Evolutionary conservation across 2,113 vertebrate species (phyloP).

Genomic region (Acrocephalus kingi): DNA sequence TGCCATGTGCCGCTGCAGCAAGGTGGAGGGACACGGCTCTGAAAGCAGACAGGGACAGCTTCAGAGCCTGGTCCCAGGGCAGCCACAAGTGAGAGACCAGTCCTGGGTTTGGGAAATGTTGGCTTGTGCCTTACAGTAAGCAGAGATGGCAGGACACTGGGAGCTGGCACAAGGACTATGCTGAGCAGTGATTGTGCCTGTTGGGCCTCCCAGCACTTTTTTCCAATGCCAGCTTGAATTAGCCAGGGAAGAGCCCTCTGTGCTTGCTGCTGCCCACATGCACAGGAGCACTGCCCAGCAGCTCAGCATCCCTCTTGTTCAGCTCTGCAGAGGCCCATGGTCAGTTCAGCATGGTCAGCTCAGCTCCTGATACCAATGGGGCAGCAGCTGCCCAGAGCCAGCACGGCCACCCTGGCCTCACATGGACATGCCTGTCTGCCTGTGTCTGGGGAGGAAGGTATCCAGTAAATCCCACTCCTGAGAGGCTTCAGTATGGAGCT

Average conservation of each 20-base stretch:
- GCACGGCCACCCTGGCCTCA: neutral
- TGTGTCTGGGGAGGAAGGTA: neutral
- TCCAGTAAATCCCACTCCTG: neutral
- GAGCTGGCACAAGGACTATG: neutral
- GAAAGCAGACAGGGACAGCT: neutral
- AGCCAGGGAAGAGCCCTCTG: neutral
- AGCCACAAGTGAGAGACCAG: neutral
- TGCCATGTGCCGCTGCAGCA: conserved; percentile 97
- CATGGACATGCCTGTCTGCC: accelerated
- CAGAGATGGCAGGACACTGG: neutral
- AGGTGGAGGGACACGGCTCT: conserved; percentile 95
- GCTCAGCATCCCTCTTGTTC: neutral
- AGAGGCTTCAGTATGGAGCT: neutral
- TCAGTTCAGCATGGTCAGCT: neutral
- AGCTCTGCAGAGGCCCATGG: neutral
- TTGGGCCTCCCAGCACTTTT: neutral
- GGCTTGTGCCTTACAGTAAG: neutral
- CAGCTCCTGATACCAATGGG: neutral
- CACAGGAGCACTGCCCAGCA: neutral
- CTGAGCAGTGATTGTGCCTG: neutral
- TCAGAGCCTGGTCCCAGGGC: neutral
- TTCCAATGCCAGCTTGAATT: conserved; percentile 9
- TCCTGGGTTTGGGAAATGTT: neutral
- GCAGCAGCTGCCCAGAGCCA: neutral
- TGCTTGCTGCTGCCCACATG: neutral